Evolutionary conservation across 2,797 vertebrate species (phyloP), one percentile per base, ranked within the genome.

Genomic region (Aselliscus stoliczkanus): DNA sequence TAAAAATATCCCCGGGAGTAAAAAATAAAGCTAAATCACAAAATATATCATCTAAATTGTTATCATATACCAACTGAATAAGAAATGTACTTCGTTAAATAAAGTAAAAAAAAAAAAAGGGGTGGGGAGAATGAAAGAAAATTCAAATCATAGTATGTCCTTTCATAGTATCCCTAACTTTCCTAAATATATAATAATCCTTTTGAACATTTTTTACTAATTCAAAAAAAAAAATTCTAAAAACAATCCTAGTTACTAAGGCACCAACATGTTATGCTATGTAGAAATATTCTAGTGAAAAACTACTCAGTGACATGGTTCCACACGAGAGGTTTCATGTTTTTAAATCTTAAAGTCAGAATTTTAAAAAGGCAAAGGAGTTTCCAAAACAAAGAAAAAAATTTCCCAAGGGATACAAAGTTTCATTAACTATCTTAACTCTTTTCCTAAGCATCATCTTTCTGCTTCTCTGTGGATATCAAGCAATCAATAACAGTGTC

Each of bases 401-500:
- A 72, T 96, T 84, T 92, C 70, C 90, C 97, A 97, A 97, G 98
- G 88, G 97, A 98, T 97, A 85, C 95, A 95, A 98, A 98, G 97
- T 98, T 98, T 97, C 95, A 97, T 58, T 76, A 98, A 97, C 96
- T 97, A 96, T 83, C 95, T 95, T 94, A 97, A 94, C 89, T 93
- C 85, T 91, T 93, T 93, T 62, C 91, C 85, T 56, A 97, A 83
- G 87, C 97, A 97, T 97, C 96, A 89, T 89, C 92, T 94, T 96
- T 91, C 93, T 94, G 88, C 25, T 90, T 94, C 97, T 97, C 34
- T 62, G 23, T 95, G 83, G n/a, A 83, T 93, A 97, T 82, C 88
- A 90, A 98, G 92, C 95, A 96, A 97, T 90, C 91, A 94, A 95
- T 97, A 98, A 98, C 98, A 98, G 97, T 96, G 95, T 97, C 97